These are phyloP conservation scores for Oenanthe oenanthe DNA, from an alignment of 2,113 vertebrate genomes.

Conservation along the genomic window DNA sequence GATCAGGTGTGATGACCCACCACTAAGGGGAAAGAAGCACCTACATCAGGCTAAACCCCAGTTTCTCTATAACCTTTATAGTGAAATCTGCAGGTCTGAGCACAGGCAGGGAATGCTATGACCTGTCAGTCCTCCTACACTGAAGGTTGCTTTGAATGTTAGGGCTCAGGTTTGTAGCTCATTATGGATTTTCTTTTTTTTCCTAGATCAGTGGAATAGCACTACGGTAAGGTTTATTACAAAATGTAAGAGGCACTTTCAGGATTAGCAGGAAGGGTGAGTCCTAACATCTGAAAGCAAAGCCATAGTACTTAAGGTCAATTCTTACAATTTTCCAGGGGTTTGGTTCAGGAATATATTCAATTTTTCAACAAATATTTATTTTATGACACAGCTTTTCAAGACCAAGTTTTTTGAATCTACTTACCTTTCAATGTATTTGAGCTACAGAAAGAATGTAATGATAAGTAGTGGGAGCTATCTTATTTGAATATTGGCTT, in stretches of 20 bases:
- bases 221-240: constrained; percentile 46
- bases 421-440: not conserved
- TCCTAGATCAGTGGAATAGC: constrained; percentile 13
- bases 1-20: not conserved
- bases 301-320: constrained; percentile 38
- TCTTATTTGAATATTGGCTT: not conserved
- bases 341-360: not conserved
- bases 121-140: not conserved
- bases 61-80: not conserved
- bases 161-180: constrained; percentile 12
- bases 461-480: not conserved
- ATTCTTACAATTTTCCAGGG: not conserved
- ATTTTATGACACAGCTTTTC: not conserved
- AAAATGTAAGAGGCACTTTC: constrained; percentile 36
- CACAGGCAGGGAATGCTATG: not conserved
- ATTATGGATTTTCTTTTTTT: not conserved
- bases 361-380: not conserved
- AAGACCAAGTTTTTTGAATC: not conserved
- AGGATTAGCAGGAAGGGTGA: constrained; percentile 48
- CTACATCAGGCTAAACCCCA: not conserved
- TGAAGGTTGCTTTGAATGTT: constrained; percentile 32
- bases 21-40: not conserved
- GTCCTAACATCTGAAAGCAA: constrained; percentile 46
- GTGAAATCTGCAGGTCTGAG: not conserved
- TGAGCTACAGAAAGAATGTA: not conserved